Evolutionary conservation across 2,888 invertebrate species (phyloP), one percentile per base, ranked within the genome.

Genomic region (Campaea margaritaria): DNA sequence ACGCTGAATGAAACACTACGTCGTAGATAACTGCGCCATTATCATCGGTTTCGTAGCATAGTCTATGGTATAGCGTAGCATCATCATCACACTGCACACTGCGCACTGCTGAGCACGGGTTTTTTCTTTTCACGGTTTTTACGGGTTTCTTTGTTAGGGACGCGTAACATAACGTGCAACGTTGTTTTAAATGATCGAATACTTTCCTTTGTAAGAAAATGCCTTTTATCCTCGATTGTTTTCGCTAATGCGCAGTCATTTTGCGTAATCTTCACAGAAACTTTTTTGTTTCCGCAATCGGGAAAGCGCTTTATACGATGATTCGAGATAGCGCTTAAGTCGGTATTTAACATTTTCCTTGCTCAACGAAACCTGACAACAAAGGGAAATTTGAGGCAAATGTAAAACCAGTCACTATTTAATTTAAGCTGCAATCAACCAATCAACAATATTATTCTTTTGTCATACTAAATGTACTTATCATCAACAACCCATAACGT

Each of bases 141-240:
- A n/a, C n/a, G n/a, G n/a, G n/a, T n/a, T n/a, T n/a, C n/a, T n/a
- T n/a, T n/a, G n/a, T n/a, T n/a, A n/a, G n/a, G n/a, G n/a, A n/a
- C n/a, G n/a, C n/a, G n/a, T n/a, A n/a, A n/a, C n/a, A n/a, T n/a
- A n/a, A n/a, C 21, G 21, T 21, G 31, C 31, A 31, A 31, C 31
- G 9, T 31, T 31, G 9, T 31, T 31, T 31, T 10, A 31, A 31
- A 31, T 31, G 31, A 31, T 31, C 7, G 9, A 21, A 5, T 21
- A 21, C 31, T 9, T 3, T n/a, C 31, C 31, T 7, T 31, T 10
- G 31, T 21, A 31, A 9, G 31, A 12, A 36, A 36, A 2, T 36
- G n/a, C 12, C 46, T 8, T 42, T 49, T 49, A 41, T 49, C 34
- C 49, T 10, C 49, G 7, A 59, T 45, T 59, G 49, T 59, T 54